Base-by-base conservation (phyloP, 2,888 invertebrate species). In the Dione vanillae region DNA sequence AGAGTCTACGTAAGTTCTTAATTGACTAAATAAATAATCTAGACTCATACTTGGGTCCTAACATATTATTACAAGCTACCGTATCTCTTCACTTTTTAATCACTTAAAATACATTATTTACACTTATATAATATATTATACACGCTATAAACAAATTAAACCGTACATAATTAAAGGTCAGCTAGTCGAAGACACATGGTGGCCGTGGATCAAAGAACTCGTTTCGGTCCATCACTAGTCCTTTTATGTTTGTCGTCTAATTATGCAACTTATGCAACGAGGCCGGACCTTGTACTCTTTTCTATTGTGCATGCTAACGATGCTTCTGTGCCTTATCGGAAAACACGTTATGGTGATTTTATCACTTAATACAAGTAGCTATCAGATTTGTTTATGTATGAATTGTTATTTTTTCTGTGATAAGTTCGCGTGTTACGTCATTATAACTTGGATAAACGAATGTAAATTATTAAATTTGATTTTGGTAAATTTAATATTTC, bases 251-350 rank as follows among this genome's bases (percentile, higher is more conserved):
- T 82, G 83, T 83, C 82, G 81, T 77, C 78, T 83, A 80, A 83
- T 89, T 88, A 89, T 89, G 87, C 87, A 88, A 89, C 80, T 83
- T 82, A 83, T 85, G 77, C 81, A 81, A 80, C 76, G 77, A 78
- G 74, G 73, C 65, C 71, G 77, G 83, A 83, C 92, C 92, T 91
- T 92, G 92, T 84, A 83, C 91, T 89, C 88, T 86, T 88, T 92
- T 86, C 89, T 90, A 90, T 91, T 90, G 90, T 90, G 81, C 79
- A 79, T 81, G 82, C 78, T 82, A 83, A 82, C 78, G 78, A 79
- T 76, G 79, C 74, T 77, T 74, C 70, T 52, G 45, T 65, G 64
- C 68, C 35, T 71, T 65, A 68, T 70, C 72, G 64, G 65, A 58
- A 72, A 78, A 79, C 79, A 73, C 71, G 75, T 75, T 78, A 80